Percentiles rank a stretch among this genome's conserved stretches.
These are phyloP conservation scores for Enoplosus armatus DNA, from an alignment of 2,797 vertebrate species.

Conservation along the genomic window DNA sequence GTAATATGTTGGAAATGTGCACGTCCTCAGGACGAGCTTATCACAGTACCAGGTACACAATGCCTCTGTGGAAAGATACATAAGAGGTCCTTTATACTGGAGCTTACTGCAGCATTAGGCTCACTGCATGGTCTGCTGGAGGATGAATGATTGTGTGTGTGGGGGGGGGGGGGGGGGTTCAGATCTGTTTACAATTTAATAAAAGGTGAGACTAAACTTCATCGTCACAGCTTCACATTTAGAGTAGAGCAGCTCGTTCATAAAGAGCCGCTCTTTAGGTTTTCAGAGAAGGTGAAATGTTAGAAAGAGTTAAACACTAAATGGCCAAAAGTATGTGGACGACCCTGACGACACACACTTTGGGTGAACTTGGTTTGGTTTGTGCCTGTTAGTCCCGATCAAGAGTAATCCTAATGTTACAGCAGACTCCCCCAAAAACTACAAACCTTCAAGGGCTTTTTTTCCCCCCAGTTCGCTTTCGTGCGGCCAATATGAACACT, in stretches of 20 bases:
- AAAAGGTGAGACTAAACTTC: neutral
- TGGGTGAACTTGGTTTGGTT: neutral
- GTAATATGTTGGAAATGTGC: conserved; percentile 69
- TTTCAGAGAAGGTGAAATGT: neutral
- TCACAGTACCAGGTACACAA: conserved; percentile 64
- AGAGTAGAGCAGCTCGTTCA: too few relatives aligned
- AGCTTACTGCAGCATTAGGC: conserved; percentile 61
- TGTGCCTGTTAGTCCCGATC: neutral
- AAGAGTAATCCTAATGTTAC: neutral
- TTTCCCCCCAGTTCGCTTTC: too few relatives aligned
- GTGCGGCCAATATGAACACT: too few relatives aligned
- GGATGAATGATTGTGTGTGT: conserved; percentile 16
- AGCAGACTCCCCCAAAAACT: too few relatives aligned
- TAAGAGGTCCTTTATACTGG: conserved; percentile 64
- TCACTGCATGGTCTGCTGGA: conserved; percentile 14
- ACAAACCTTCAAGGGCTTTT: too few relatives aligned
- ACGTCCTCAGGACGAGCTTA: conserved; percentile 57
- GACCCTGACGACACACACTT: neutral
- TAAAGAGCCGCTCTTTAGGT: too few relatives aligned
- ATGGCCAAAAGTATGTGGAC: neutral
- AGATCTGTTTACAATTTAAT: conserved; percentile 38
- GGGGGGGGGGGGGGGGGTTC: neutral
- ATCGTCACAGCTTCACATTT: neutral
- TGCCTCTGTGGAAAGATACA: conserved; percentile 60
- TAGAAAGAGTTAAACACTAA: neutral